Percentiles rank a stretch among this genome's conserved stretches.
These are phyloP conservation scores for Pseudochromis fuscus DNA, from an alignment of 2,797 vertebrate species.

Conservation along the genomic window DNA sequence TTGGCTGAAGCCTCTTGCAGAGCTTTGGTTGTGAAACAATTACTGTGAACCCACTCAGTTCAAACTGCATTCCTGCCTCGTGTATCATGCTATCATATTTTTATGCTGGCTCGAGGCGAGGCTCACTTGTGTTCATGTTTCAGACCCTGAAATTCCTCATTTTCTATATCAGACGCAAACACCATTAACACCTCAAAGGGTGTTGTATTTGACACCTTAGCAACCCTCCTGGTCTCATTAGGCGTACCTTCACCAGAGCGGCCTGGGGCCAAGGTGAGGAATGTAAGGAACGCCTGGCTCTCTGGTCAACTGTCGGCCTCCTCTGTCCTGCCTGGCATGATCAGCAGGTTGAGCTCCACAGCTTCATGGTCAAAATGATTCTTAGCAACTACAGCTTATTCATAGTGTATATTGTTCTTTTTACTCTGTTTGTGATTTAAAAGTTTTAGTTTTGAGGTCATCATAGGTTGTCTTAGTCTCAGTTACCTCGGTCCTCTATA, in stretches of 20 bases:
- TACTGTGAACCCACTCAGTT: conserved; percentile 20
- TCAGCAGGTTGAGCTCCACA: conserved; percentile 30
- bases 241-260: conserved; percentile 61
- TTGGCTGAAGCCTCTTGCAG: not conserved
- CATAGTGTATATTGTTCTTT: not conserved
- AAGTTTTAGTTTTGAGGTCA: not conserved
- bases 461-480: conserved; percentile 30
- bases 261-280: conserved; percentile 65
- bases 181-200: conserved; percentile 56
- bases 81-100: conserved; percentile 43
- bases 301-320: conserved; percentile 42
- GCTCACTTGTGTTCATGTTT: conserved; percentile 26
- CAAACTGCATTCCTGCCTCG: conserved; percentile 21
- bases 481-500: conserved; percentile 7
- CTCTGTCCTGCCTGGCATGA: conserved; percentile 29
- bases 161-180: conserved; percentile 46
- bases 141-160: conserved; percentile 53
- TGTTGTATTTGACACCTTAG: conserved; percentile 63
- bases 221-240: conserved; percentile 59
- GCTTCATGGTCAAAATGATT: conserved; percentile 6
- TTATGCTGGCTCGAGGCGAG: conserved; percentile 21
- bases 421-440: not conserved
- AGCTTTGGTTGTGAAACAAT: conserved; percentile 17
- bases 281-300: conserved; percentile 64
- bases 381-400: not conserved